Evolutionary conservation across 2,113 vertebrate species (phyloP).

Genomic region (Osmerus mordax): DNA sequence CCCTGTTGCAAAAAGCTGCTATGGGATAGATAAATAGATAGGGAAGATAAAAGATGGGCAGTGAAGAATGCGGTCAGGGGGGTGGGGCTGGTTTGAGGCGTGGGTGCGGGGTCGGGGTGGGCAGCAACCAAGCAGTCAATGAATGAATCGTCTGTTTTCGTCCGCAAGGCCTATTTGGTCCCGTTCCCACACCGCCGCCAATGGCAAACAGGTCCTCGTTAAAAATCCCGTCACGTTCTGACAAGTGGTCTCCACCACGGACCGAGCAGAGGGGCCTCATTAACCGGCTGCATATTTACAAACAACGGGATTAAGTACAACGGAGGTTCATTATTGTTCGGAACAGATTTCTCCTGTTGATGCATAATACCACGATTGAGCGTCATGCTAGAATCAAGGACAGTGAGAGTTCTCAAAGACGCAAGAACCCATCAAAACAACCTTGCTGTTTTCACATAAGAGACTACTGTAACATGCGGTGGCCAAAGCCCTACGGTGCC

Average conservation of each 20-base stretch:
- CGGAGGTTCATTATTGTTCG: conserved; percentile 44
- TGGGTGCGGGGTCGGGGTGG: conserved; percentile 1
- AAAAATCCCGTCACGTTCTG: conserved; percentile 74
- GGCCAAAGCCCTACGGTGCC: too few species aligned
- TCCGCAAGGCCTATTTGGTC: conserved; percentile 75
- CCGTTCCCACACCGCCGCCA: conserved; percentile 80
- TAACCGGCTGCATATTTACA: conserved; percentile 87
- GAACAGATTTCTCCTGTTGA: background rate
- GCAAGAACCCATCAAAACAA: background rate
- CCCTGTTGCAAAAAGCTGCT: conserved; percentile 21
- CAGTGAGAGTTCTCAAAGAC: conserved; percentile 12
- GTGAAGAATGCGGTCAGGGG: conserved; percentile 12
- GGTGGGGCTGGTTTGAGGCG: background rate
- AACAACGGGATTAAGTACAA: conserved; percentile 78
- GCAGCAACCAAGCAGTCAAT: conserved; percentile 25
- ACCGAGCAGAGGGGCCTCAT: conserved; percentile 76
- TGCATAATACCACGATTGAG: background rate
- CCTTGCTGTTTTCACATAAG: too few species aligned
- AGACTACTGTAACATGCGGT: too few species aligned
- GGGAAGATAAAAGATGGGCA: conserved; percentile 16
- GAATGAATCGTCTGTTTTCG: conserved; percentile 63
- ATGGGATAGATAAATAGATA: conserved; percentile 6
- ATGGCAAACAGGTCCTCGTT: conserved; percentile 69
- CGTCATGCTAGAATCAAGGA: background rate
- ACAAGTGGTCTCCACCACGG: conserved; percentile 71